A percentile compares a stretch with the other conserved stretches of the same genome.
Evolutionary conservation across 2,888 invertebrate species (phyloP).

Genomic region (Invenusta paracnida): DNA sequence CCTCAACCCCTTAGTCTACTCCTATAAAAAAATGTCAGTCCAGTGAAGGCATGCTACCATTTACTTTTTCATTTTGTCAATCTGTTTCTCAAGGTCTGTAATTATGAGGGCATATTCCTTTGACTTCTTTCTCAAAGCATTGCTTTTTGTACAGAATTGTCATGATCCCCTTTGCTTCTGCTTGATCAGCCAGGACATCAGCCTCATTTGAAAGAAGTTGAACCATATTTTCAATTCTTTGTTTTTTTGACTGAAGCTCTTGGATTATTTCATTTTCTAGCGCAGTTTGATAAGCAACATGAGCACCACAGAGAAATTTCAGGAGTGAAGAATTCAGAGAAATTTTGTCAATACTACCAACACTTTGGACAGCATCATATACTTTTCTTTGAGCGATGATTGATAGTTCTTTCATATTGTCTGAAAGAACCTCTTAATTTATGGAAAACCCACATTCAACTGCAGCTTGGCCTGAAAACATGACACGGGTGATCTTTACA

Average conservation of each 20-base stretch:
- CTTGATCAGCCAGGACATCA: constrained; percentile 23
- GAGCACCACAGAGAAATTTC: constrained; percentile 18
- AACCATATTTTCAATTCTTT: constrained; percentile 25
- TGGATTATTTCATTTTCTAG: constrained; percentile 25
- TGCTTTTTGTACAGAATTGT: constrained; percentile 21
- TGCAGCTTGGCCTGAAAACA: constrained; percentile 3
- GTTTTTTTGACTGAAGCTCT: constrained; percentile 17
- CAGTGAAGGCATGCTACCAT: constrained; percentile 26
- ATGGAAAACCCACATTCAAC: constrained; percentile 6
- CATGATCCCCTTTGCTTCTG: neutral
- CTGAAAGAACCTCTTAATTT: constrained; percentile 16
- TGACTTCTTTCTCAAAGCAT: constrained; percentile 1
- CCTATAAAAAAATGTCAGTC: neutral
- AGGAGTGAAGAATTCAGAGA: constrained; percentile 12
- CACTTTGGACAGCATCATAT: no score
- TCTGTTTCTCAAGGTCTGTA: constrained; percentile 26
- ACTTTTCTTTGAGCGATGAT: constrained; percentile 12
- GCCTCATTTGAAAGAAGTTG: constrained; percentile 23
- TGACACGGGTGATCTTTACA: constrained; percentile 17
- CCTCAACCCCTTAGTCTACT: constrained; percentile 10
- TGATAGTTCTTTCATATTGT: constrained; percentile 21
- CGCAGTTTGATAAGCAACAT: constrained; percentile 21
- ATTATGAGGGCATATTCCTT: constrained; percentile 11
- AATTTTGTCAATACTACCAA: neutral
- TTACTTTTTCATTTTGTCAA: constrained; percentile 23